phyloP scores from a whole-genome alignment of 2,113 vertebrate genomes.

The mouse (Mus musculus) region DNA sequence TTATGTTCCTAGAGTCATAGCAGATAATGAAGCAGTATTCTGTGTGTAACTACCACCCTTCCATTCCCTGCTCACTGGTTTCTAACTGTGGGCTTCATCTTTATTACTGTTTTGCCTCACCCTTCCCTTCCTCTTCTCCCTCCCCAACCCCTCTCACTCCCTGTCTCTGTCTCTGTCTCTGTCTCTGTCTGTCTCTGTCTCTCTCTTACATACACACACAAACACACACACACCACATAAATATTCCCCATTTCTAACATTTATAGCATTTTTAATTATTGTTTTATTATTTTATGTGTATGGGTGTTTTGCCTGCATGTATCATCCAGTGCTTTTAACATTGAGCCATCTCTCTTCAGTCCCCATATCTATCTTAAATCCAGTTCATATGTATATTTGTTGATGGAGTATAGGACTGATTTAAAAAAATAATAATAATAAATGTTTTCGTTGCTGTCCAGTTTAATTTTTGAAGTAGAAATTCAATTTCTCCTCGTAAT shows the following conservation, averaged over 20 bases:
- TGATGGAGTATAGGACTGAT: not conserved
- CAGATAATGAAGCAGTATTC: fast-evolving
- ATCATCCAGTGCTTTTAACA: not conserved
- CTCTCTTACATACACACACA: too few relatives aligned
- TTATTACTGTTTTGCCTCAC: not conserved
- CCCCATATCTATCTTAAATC: not conserved
- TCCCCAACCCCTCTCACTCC: too few relatives aligned
- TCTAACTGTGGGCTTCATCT: fast-evolving
- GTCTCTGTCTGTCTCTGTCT: too few relatives aligned
- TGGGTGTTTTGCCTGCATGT: not conserved
- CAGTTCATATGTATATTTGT: not conserved
- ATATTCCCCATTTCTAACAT: not conserved
- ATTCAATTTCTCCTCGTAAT: not conserved
- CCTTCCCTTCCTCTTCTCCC: too few relatives aligned
- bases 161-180: too few relatives aligned
- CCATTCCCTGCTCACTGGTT: fast-evolving
- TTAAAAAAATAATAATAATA: not conserved
- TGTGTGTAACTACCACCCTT: fast-evolving
- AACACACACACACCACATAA: not conserved
- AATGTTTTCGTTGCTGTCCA: not conserved
- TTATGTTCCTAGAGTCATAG: too few relatives aligned
- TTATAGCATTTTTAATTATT: not conserved
- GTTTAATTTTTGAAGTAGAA: not conserved
- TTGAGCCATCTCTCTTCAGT: not conserved
- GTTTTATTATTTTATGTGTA: not conserved